These are phyloP conservation scores for Hoplostethus mediterraneus DNA, from an alignment of 2,797 vertebrate species.

Conservation along the genomic window DNA sequence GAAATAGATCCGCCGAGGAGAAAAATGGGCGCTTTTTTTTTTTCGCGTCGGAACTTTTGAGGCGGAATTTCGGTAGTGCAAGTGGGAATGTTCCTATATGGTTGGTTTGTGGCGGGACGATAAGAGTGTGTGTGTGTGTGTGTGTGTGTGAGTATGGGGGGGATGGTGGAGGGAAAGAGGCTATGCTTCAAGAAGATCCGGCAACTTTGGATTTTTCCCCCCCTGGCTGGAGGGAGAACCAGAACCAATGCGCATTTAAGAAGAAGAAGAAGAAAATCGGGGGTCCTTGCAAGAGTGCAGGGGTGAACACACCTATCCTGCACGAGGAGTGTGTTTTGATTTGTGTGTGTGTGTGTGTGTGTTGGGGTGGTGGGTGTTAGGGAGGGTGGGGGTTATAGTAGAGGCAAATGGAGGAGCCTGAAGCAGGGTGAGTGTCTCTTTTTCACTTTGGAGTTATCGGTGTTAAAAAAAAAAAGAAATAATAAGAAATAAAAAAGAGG, in stretches of 20 bases:
- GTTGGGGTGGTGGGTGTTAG: slow-evolving; percentile 6
- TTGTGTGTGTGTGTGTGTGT: too few species aligned
- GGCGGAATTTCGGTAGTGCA: slow-evolving; percentile 27
- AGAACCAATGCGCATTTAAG: background rate
- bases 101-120: slow-evolving; percentile 4
- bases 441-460: slow-evolving; percentile 37
- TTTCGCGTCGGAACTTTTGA: slow-evolving; percentile 56
- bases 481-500: slow-evolving; percentile 8
- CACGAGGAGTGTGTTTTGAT: background rate
- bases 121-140: background rate
- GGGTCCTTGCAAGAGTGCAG: slow-evolving; percentile 30
- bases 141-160: slow-evolving; percentile 1
- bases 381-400: slow-evolving; percentile 31
- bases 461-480: slow-evolving; percentile 27
- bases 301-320: background rate
- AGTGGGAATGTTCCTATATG: slow-evolving; percentile 7
- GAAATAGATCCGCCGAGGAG: slow-evolving; percentile 50
- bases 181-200: background rate
- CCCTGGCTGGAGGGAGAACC: slow-evolving; percentile 13
- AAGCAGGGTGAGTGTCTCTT: slow-evolving; percentile 69
- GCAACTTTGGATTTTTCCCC: background rate
- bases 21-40: slow-evolving; percentile 28
- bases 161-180: too few species aligned
- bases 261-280: too few species aligned
- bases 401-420: slow-evolving; percentile 71